phyloP scores from a whole-genome alignment of 92 coral and sea anemone species.

The Muricea muricata region DNA sequence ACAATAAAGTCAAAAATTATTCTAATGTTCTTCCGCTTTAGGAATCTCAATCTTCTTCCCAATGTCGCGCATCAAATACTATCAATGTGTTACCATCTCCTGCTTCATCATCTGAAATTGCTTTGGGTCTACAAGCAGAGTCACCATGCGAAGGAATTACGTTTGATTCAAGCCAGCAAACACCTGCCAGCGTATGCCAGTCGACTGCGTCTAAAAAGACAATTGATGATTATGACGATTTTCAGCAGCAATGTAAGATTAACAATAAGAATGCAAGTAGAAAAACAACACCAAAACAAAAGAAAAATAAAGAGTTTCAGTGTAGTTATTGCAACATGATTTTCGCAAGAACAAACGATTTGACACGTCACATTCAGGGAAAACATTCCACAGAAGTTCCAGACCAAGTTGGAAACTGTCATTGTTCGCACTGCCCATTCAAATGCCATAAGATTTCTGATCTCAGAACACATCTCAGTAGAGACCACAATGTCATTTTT shows the following conservation, averaged over 20 bases:
- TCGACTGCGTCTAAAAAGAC: background rate
- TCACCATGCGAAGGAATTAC: background rate
- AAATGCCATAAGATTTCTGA: slow-evolving; percentile 48
- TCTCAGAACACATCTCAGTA: slow-evolving; percentile 45
- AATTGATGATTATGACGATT: background rate
- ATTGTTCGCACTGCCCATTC: slow-evolving; percentile 53
- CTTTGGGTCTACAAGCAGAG: background rate
- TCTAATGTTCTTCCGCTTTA: background rate
- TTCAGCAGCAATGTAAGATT: background rate
- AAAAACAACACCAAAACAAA: background rate
- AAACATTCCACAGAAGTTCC: slow-evolving; percentile 12
- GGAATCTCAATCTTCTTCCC: slow-evolving; percentile 10
- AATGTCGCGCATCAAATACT: background rate
- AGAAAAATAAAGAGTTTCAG: slow-evolving; percentile 2
- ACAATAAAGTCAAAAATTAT: background rate
- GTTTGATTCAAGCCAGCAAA: background rate
- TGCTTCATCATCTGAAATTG: slow-evolving; percentile 6
- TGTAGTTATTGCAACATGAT: background rate
- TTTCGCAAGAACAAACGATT: slow-evolving; percentile 4
- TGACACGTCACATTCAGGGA: slow-evolving; percentile 21
- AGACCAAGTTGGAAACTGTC: slow-evolving; percentile 35
- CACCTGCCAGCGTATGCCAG: background rate
- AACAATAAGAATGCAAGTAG: too few relatives aligned
- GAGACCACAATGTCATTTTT: slow-evolving; percentile 38
- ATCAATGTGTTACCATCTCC: background rate